Conservation (phyloP, 2,113 vertebrate genomes). For the Synodontis membranacea region DNA sequence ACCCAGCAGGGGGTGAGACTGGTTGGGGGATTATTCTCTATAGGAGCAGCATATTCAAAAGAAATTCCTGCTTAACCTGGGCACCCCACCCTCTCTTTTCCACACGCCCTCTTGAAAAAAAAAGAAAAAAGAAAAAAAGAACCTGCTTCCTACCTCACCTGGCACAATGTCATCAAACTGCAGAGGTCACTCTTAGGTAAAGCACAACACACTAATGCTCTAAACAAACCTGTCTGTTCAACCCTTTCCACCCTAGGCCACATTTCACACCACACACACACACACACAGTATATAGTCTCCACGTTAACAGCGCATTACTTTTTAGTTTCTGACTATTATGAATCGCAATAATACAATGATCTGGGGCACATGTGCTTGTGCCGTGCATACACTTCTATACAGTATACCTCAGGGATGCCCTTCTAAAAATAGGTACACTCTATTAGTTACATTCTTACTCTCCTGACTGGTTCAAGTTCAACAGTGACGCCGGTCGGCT, state of each 20-base stretch:
- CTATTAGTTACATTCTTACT: conserved; percentile 35
- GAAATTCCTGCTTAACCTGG: conserved; percentile 73
- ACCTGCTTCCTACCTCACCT: conserved; percentile 57
- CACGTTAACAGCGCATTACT: neutral
- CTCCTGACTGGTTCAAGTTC: conserved; percentile 44
- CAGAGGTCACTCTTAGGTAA: conserved; percentile 51
- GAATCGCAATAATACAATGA: conserved; percentile 11
- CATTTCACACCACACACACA: neutral
- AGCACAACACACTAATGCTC: conserved; percentile 22
- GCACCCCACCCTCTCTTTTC: conserved; percentile 41
- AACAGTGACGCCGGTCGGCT: conserved; percentile 37
- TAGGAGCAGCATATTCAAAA: conserved; percentile 63
- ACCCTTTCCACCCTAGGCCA: neutral
- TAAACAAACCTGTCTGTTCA: conserved; percentile 21
- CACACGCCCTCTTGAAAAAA: conserved; percentile 37
- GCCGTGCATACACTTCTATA: conserved; percentile 12
- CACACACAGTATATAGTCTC: neutral
- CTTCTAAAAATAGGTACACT: conserved; percentile 46
- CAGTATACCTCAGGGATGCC: conserved; percentile 39
- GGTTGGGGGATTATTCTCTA: conserved; percentile 58
- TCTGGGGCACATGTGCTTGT: conserved; percentile 42
- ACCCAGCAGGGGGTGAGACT: conserved; percentile 65
- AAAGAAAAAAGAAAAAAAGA: too few relatives aligned
- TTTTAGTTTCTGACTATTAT: conserved; percentile 6
- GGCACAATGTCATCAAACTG: conserved; percentile 53